Evolutionary conservation across 2,888 invertebrate species (phyloP).

Genomic region (Anoplius nigerrimus): DNA sequence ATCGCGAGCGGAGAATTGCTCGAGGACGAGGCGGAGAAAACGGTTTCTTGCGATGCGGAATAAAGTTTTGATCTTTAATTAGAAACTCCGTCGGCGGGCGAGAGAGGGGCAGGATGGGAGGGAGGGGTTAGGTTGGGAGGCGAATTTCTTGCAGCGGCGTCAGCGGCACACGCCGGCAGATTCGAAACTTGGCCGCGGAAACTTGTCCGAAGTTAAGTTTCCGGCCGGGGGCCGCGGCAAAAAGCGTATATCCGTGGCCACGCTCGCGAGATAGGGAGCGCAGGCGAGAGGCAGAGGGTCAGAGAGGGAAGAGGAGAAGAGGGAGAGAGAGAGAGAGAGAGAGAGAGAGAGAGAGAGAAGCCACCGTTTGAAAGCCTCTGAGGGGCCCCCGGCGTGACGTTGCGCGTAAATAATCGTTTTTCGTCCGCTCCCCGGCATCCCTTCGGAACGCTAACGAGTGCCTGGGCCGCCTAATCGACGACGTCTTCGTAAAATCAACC

Average conservation of each 20-base stretch:
- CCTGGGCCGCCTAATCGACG: constrained; percentile 48
- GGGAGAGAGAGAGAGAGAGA: too few species aligned
- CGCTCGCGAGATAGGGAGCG: constrained; percentile 1
- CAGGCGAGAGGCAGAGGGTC: too few species aligned
- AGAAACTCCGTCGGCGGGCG: constrained; percentile 61
- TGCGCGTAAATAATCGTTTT: constrained; percentile 67
- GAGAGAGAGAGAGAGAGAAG: too few species aligned
- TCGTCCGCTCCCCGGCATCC: constrained; percentile 32
- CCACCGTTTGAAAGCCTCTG: constrained; percentile 22
- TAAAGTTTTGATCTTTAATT: constrained; percentile 72
- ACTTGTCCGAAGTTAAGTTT: constrained; percentile 65
- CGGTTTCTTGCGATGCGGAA: constrained; percentile 37
- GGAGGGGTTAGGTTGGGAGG: constrained; percentile 26
- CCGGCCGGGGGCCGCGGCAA: constrained; percentile 47
- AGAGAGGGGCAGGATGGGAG: constrained; percentile 29
- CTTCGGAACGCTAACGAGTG: constrained; percentile 45
- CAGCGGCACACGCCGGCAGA: constrained; percentile 63
- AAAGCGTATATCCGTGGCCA: constrained; percentile 52
- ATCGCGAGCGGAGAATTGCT: neutral
- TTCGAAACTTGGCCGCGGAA: constrained; percentile 66
- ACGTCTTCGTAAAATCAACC: constrained; percentile 41
- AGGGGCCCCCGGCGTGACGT: constrained; percentile 54
- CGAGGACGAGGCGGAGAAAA: too few species aligned
- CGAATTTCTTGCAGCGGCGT: constrained; percentile 59
- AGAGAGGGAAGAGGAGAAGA: too few species aligned